Evolutionary conservation across 2,113 vertebrate species (phyloP).

Genomic region (Chloropsis cyanopogon): DNA sequence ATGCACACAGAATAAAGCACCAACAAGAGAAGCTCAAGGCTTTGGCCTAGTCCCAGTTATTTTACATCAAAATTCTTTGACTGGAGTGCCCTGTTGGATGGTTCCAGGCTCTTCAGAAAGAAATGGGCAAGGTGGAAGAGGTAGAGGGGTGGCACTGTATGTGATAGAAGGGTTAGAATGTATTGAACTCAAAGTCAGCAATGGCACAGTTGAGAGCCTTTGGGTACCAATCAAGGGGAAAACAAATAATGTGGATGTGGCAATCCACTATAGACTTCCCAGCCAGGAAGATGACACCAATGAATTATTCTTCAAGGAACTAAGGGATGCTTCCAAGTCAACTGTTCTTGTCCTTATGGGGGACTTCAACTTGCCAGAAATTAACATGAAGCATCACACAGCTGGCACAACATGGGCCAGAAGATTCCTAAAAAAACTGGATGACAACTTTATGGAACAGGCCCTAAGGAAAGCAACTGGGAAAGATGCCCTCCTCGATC

Average conservation of each 20-base stretch:
- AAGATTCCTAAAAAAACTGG: background rate
- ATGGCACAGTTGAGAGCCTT: background rate
- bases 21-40: background rate
- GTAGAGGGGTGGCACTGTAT: background rate
- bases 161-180: background rate
- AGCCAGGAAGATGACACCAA: background rate
- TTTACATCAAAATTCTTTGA: background rate
- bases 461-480: background rate
- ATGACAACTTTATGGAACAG: background rate
- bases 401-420: rapidly evolving
- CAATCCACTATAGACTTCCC: background rate
- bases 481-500: background rate
- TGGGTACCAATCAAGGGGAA: background rate
- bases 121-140: background rate
- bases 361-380: background rate
- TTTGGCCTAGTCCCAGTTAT: background rate
- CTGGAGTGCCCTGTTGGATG: background rate
- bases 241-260: background rate
- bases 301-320: background rate
- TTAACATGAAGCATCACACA: background rate
- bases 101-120: background rate
- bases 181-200: background rate
- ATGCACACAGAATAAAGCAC: background rate
- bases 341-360: background rate
- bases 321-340: background rate